Conservation (phyloP, 2,797 vertebrate species). For the Sebastes oblongus region DNA sequence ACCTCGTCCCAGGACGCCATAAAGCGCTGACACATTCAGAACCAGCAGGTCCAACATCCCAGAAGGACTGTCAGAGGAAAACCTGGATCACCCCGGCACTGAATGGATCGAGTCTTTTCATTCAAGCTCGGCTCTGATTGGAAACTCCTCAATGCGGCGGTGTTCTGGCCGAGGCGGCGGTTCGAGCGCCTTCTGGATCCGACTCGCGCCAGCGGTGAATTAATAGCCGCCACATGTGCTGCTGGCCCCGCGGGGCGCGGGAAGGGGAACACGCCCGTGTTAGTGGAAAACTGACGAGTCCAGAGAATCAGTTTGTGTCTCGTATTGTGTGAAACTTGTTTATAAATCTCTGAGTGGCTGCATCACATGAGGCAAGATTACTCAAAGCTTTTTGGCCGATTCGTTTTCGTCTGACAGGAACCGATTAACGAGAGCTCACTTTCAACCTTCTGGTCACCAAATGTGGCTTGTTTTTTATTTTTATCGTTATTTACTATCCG, state of each 20-base stretch:
- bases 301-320: conserved; percentile 25
- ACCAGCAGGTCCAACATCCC: neutral
- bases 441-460: conserved; percentile 65
- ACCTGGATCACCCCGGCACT: neutral
- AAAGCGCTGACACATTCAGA: neutral
- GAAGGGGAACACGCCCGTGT: neutral
- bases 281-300: neutral
- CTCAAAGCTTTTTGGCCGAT: conserved; percentile 23
- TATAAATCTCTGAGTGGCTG: conserved; percentile 12
- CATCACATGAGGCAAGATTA: conserved; percentile 57
- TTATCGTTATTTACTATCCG: conserved; percentile 49
- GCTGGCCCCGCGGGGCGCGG: neutral
- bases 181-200: conserved; percentile 9
- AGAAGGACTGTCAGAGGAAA: neutral
- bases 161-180: neutral
- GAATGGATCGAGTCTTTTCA: conserved; percentile 14
- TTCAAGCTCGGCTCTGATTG: conserved; percentile 11
- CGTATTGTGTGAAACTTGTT: conserved; percentile 36
- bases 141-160: conserved; percentile 8
- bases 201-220: conserved; percentile 14
- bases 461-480: conserved; percentile 47
- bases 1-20: neutral
- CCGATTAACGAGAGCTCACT: conserved; percentile 46
- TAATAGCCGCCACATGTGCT: conserved; percentile 53
- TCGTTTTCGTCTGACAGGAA: conserved; percentile 37